A percentile compares a stretch with the other conserved stretches of the same genome.
These are phyloP conservation scores for Calephelis nemesis DNA, from an alignment of 1,140 invertebrate species.

Conservation along the genomic window DNA sequence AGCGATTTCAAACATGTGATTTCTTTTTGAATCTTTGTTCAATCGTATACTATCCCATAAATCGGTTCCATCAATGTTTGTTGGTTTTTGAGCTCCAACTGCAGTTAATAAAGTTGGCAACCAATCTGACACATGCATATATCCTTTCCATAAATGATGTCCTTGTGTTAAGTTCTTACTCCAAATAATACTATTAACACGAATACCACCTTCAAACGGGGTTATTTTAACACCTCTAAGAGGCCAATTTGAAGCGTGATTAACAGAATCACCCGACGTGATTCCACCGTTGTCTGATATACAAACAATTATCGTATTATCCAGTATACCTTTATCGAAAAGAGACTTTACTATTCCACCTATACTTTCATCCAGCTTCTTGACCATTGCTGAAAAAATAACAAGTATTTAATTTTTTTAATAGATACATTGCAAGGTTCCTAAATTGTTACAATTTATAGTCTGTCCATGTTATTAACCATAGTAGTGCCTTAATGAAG, in stretches of 20 bases:
- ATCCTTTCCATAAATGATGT: conserved; percentile 83
- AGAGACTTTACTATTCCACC: conserved; percentile 81
- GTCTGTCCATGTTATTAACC: too few species aligned
- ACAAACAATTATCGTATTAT: conserved; percentile 87
- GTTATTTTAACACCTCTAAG: conserved; percentile 89
- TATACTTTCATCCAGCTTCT: conserved; percentile 92
- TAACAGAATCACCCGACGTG: conserved; percentile 85
- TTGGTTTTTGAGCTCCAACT: conserved; percentile 38
- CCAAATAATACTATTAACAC: conserved; percentile 89
- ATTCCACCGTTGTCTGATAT: conserved; percentile 91
- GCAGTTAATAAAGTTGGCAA: conserved; percentile 86
- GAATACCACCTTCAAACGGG: conserved; percentile 92
- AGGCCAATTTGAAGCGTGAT: conserved; percentile 93
- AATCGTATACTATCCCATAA: conserved; percentile 52
- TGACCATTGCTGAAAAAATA: conserved; percentile 87
- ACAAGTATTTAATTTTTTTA: conserved; percentile 8
- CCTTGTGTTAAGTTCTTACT: conserved; percentile 82
- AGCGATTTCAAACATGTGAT: conserved; percentile 57
- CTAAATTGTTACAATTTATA: too few species aligned
- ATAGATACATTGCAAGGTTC: not conserved
- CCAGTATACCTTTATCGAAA: conserved; percentile 57
- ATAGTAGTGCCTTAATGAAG: too few species aligned
- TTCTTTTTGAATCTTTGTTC: conserved; percentile 47
- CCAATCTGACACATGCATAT: conserved; percentile 93
- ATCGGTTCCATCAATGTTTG: conserved; percentile 55